Base-by-base conservation (phyloP, 2,888 invertebrate genomes). In the Scaptodrosophila latifasciaeformis region DNA sequence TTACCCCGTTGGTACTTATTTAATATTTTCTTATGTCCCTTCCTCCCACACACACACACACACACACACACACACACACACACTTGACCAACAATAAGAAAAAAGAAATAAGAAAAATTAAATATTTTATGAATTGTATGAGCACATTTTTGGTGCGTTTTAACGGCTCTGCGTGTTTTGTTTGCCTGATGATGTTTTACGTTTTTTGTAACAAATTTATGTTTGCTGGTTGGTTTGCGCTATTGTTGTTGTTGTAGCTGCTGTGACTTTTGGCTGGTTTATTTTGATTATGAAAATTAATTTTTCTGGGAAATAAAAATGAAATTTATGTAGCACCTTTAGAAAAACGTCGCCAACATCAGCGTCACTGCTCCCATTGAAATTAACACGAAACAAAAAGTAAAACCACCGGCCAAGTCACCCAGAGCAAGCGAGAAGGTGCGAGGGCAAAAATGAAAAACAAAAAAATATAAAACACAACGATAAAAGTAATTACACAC, bases 111-210 rank as follows among this genome's bases (percentile, higher is more conserved):
- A n/a, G n/a, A n/a, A n/a, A n/a, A n/a, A n/a, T 76, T n/a, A n/a
- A n/a, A n/a, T n/a, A n/a, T n/a, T n/a, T n/a, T n/a, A n/a, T n/a
- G n/a, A n/a, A n/a, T n/a, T n/a, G n/a, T n/a, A n/a, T n/a, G n/a
- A n/a, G n/a, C n/a, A n/a, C n/a, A n/a, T n/a, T 67, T 72, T 76
- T 74, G 65, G 62, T 76, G 70, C 65, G 65, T 65, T 64, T 70
- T 72, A 72, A 72, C 59, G 57, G 76, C 72, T 59, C 66, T 76
- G 71, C 75, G 75, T 76, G 75, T 67, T 71, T 57, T 70, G 75
- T 54, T 67, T 76, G 70, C 70, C 59, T 70, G 75, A 76, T 76
- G 62, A 30, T 21, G 6, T 24, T 42, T 54, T 69, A 62, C 59
- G 69, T 70, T 72, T 70, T 72, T 62, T 62, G 70, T 67, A 67